Percentiles rank a stretch among this genome's conserved stretches.
phyloP scores from a whole-genome alignment of 2,888 invertebrate genomes.

The Epinotia nisella region DNA sequence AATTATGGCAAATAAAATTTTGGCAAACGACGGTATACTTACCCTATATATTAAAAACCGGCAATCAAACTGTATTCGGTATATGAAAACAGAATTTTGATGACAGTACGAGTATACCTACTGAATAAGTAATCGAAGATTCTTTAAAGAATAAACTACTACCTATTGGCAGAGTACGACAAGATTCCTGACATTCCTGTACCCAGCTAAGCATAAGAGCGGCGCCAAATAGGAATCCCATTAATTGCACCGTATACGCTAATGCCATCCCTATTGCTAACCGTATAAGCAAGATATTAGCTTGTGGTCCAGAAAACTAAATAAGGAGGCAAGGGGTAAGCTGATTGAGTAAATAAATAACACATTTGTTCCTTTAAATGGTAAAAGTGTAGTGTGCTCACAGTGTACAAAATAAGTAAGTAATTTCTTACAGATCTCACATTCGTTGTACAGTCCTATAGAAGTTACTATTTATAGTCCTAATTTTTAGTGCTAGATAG shows the following conservation, averaged over 20 bases:
- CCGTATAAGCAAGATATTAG: background rate
- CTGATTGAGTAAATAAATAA: conserved; percentile 29
- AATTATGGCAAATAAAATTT: no score
- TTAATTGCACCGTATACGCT: background rate
- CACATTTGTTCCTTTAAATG: conserved; percentile 24
- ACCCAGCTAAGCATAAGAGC: background rate
- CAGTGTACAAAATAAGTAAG: background rate
- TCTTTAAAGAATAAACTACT: background rate
- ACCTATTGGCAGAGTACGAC: background rate
- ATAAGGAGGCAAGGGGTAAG: conserved; percentile 15
- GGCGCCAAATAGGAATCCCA: conserved; percentile 17
- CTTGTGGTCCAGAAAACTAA: background rate
- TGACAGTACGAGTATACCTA: background rate
- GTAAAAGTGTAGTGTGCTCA: conserved; percentile 1
- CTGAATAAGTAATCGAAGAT: background rate
- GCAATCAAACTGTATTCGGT: background rate
- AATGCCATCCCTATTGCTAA: background rate
- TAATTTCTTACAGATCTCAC: background rate
- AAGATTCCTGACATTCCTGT: conserved; percentile 19
- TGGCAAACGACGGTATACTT: no score
- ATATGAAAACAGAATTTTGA: background rate
- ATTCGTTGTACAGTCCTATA: background rate
- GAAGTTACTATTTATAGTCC: no score
- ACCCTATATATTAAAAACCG: no score
- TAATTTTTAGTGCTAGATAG: no score